phyloP scores from a whole-genome alignment of 1,140 invertebrate species.

The Brachionus paranguensis region DNA sequence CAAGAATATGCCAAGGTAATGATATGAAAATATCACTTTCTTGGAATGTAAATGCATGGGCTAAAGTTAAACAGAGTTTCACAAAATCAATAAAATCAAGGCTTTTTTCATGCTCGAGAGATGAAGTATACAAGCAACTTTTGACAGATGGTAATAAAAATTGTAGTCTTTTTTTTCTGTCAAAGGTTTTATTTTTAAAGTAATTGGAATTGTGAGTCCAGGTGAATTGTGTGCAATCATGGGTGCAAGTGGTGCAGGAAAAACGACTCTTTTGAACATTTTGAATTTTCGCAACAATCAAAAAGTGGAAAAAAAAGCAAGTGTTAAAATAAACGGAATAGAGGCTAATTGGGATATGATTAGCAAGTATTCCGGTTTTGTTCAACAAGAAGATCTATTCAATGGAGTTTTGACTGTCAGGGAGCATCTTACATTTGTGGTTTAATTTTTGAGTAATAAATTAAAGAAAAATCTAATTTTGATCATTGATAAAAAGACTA shows the following conservation, averaged over 20 bases:
- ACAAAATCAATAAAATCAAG: neutral
- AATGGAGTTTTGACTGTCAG: constrained; percentile 59
- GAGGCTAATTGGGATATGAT: constrained; percentile 56
- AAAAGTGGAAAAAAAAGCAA: constrained; percentile 66
- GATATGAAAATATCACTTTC: neutral
- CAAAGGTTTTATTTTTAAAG: constrained; percentile 46
- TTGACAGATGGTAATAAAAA: neutral
- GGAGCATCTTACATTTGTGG: constrained; percentile 60
- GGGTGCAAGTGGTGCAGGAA: constrained; percentile 89
- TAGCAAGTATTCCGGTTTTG: constrained; percentile 77
- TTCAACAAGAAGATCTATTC: constrained; percentile 72
- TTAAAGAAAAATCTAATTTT: too few relatives aligned
- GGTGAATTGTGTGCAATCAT: constrained; percentile 83
- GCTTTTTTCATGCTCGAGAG: neutral
- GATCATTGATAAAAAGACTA: constrained; percentile 60
- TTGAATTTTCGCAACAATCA: constrained; percentile 71
- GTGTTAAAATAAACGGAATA: constrained; percentile 57
- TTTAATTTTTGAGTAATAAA: constrained; percentile 49
- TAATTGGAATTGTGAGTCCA: constrained; percentile 75
- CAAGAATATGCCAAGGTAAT: neutral
- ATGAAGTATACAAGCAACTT: neutral
- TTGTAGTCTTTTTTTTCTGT: neutral
- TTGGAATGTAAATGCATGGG: neutral
- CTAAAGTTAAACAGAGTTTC: neutral
- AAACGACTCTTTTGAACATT: constrained; percentile 86